A percentile compares a stretch with the other conserved stretches of the same genome.
These are phyloP conservation scores for Hippocampus comes DNA, from an alignment of 2,113 vertebrate species.

Conservation along the genomic window DNA sequence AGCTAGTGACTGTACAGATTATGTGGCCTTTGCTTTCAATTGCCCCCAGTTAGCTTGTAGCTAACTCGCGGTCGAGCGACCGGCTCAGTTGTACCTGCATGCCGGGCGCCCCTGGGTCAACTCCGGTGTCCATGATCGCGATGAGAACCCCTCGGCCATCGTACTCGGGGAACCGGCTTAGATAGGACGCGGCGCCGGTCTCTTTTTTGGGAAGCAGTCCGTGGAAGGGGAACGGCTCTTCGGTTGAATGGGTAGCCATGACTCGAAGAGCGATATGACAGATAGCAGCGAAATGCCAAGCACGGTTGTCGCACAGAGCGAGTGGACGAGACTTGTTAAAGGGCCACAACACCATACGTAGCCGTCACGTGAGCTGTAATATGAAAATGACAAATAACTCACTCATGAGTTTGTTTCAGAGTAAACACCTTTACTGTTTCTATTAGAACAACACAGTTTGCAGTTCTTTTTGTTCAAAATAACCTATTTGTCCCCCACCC, in stretches of 20 bases:
- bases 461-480: background rate
- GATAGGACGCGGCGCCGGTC: slow-evolving; percentile 87
- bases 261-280: slow-evolving; percentile 60
- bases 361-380: background rate
- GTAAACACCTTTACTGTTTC: background rate
- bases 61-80: slow-evolving; percentile 26
- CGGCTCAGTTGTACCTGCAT: slow-evolving; percentile 83
- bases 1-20: slow-evolving; percentile 17
- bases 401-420: background rate
- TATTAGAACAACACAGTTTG: background rate
- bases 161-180: slow-evolving; percentile 86
- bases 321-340: background rate
- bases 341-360: background rate
- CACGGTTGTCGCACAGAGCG: background rate
- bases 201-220: slow-evolving; percentile 95
- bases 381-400: background rate
- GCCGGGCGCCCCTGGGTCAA: slow-evolving; percentile 93
- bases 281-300: slow-evolving; percentile 57
- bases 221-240: slow-evolving; percentile 92
- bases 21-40: slow-evolving; percentile 43
- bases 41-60: slow-evolving; percentile 19
- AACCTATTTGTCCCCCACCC: no score
- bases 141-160: slow-evolving; percentile 90
- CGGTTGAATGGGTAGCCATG: slow-evolving; percentile 83
- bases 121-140: slow-evolving; percentile 92